Evolutionary conservation across 2,797 vertebrate genomes (phyloP).

Genomic region (Danio choprae): DNA sequence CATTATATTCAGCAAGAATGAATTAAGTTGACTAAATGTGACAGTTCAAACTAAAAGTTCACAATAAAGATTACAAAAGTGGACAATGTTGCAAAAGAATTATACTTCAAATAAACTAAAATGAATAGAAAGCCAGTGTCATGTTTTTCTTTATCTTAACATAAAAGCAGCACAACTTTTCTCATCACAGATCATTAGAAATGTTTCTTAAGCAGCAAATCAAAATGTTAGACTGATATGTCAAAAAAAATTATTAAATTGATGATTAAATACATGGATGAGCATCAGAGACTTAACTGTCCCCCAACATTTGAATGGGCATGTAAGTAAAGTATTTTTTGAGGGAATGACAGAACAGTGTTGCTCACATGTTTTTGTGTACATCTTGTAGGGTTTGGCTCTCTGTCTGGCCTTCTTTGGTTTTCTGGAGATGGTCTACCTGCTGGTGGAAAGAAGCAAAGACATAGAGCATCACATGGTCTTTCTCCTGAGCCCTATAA

Average conservation of each 20-base stretch:
- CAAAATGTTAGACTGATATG: not conserved
- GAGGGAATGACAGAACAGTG: not conserved
- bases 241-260: not conserved
- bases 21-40: not conserved
- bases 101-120: no score
- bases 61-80: no score
- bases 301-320: not conserved
- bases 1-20: not conserved
- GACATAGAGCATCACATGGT: conserved; percentile 66
- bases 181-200: no score
- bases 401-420: conserved; percentile 69
- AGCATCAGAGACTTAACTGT: not conserved
- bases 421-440: conserved; percentile 72
- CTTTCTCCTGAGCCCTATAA: conserved; percentile 75
- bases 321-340: not conserved
- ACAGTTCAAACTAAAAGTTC: not conserved
- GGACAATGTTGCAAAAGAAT: no score
- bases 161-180: no score
- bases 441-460: conserved; percentile 63
- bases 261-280: not conserved
- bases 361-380: not conserved
- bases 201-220: not conserved
- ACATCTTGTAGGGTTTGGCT: conserved; percentile 63
- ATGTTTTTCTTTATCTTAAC: no score
- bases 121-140: no score